A percentile compares a stretch with the other conserved stretches of the same genome.
These are phyloP conservation scores for Mus spretus DNA, from an alignment of 2,797 vertebrate species.

Conservation along the genomic window DNA sequence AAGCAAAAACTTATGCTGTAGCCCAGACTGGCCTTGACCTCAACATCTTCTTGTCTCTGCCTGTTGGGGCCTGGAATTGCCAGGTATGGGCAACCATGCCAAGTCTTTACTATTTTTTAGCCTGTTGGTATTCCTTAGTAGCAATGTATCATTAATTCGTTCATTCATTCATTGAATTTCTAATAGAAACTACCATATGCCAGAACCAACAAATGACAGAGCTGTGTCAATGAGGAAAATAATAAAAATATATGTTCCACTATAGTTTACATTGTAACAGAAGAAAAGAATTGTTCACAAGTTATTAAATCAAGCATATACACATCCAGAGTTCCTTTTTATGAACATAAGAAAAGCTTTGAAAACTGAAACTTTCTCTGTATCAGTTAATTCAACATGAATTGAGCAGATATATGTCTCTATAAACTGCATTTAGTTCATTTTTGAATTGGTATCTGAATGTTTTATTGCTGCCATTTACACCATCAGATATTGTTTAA, in stretches of 20 bases:
- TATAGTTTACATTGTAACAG: neutral
- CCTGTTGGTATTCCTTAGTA: neutral
- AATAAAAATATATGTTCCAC: neutral
- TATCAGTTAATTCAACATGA: neutral
- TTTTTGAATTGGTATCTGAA: neutral
- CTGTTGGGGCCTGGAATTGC: too few relatives aligned
- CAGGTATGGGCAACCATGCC: too few relatives aligned
- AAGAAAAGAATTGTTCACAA: neutral
- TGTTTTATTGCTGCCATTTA: neutral
- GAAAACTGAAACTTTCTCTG: neutral
- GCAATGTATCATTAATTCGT: neutral
- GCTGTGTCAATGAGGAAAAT: neutral
- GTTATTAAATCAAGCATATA: neutral
- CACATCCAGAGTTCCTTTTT: neutral
- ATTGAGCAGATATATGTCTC: neutral
- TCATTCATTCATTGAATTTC: conserved; percentile 15
- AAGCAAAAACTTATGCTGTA: neutral
- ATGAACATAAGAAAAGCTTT: neutral
- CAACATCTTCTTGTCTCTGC: neutral
- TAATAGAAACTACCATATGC: neutral
- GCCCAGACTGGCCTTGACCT: neutral
- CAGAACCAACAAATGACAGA: neutral
- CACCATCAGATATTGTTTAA: neutral
- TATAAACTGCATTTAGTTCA: conserved; percentile 1
- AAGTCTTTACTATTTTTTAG: neutral